phyloP scores from a whole-genome alignment of 1,140 invertebrate genomes.

The Eriocheir sinensis region DNA sequence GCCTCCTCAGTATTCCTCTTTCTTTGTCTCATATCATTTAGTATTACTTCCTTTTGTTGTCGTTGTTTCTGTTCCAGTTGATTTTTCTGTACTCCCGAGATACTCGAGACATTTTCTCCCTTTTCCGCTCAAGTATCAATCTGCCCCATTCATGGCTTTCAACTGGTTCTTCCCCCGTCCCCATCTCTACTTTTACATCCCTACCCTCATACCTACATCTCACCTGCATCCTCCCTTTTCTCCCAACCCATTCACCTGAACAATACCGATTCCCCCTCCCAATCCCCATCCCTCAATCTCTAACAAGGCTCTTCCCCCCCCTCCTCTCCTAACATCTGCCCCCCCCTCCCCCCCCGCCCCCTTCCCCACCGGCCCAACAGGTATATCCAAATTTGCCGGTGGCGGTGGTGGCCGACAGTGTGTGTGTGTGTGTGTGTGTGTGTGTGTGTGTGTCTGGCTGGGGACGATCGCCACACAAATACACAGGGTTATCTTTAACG shows the following conservation, averaged over 20 bases:
- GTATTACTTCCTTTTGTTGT: neutral
- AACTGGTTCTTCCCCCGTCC: neutral
- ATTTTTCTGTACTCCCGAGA: neutral
- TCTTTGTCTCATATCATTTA: neutral
- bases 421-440: slow-evolving; percentile 12
- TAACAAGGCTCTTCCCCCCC: neutral
- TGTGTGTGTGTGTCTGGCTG: slow-evolving; percentile 3
- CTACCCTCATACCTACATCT: too few species aligned
- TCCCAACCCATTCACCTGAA: neutral
- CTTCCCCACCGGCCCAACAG: neutral
- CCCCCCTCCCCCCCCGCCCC: neutral
- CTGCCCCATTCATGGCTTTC: neutral
- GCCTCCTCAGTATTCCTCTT: neutral
- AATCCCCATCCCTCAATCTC: neutral
- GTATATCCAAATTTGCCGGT: neutral
- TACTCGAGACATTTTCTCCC: neutral
- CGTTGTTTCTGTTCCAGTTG: too few species aligned
- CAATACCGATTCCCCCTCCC: neutral
- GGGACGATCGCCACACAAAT: slow-evolving; percentile 20
- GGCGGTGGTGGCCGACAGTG: neutral
- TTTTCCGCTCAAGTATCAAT: neutral
- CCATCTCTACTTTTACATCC: too few species aligned
- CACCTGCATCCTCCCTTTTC: too few species aligned
- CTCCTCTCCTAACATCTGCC: neutral
- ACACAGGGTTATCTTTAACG: slow-evolving; percentile 12